Percentiles rank a stretch among this genome's conserved stretches.
Evolutionary conservation across 2,888 invertebrate genomes (phyloP).

Genomic region (Teleogryllus oceanicus): DNA sequence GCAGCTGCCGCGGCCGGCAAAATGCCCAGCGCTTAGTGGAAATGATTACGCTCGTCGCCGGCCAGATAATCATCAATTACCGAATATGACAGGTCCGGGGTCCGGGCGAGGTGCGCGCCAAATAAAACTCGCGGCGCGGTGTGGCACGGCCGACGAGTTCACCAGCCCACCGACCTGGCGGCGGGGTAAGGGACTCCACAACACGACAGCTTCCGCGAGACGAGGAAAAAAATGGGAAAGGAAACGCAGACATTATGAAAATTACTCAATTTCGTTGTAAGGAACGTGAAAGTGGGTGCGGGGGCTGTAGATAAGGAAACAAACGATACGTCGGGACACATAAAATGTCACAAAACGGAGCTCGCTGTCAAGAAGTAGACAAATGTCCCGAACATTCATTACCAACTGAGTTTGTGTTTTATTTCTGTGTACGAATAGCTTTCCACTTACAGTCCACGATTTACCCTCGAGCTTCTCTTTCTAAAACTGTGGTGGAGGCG

Average conservation of each 20-base stretch:
- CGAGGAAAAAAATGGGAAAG: not conserved
- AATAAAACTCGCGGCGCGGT: too few relatives aligned
- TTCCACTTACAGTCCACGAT: not conserved
- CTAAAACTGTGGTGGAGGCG: not conserved
- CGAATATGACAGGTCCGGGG: not conserved
- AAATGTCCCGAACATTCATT: not conserved
- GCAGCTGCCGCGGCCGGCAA: not conserved
- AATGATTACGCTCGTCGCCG: not conserved
- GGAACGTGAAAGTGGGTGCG: not conserved
- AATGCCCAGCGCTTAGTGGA: not conserved
- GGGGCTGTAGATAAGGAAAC: not conserved
- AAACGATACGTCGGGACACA: not conserved
- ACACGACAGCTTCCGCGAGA: too few relatives aligned
- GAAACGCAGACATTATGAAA: constrained; percentile 6
- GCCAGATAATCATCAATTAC: constrained; percentile 18
- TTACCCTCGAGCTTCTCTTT: not conserved
- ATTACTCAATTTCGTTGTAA: not conserved
- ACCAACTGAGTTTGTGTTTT: not conserved
- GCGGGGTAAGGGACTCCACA: too few relatives aligned
- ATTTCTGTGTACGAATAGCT: not conserved
- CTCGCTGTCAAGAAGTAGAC: not conserved
- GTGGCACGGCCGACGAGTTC: too few relatives aligned
- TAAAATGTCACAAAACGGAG: constrained; percentile 8
- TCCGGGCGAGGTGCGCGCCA: not conserved
- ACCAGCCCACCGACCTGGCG: too few relatives aligned